Evolutionary conservation across 2,113 vertebrate species (phyloP), one percentile per base, ranked within the genome.

Genomic region (Pterocles gutturalis): DNA sequence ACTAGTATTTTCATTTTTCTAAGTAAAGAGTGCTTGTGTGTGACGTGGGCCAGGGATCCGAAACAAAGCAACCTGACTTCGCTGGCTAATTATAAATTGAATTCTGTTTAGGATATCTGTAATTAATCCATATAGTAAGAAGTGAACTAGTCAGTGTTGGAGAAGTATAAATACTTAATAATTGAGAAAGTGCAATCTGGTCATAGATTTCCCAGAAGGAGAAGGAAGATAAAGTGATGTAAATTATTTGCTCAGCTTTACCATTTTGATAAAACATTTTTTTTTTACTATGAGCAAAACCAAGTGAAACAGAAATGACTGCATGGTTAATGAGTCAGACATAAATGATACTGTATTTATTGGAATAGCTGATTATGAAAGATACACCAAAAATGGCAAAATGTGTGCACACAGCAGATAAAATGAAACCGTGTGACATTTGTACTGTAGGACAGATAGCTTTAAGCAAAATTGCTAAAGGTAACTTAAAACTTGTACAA

Each of bases 221-320:
- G 36, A 77, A 95, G 18, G 25, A 90, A 79, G 61, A 89, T 90
- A 51, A 90, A 92, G 25, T 46, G 64, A 91, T 84, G 61, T 91
- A 92, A 94, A 93, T 94, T 93, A 95, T 91, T 97, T 96, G 57
- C 80, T 85, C 66, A 82, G 76, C 83, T 89, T 90, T 75, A 85
- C 46, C 53, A 11, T 93, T 95, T 90, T 92, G 71, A 73, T 86
- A 81, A 90, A 94, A 81, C 20, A 10, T 54, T 41, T 41, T 41
- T 79, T 89, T 89, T 90, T 95, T 60, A 83, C 67, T 58, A 72
- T 82, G 69, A 89, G 88, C 73, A 96, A 83, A 93, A 64, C 61
- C 38, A 91, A 89, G 49, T 72, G 80, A 91, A 93, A 95, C 54
- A 87, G 86, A 87, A 95, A 91, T 89, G 91, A 82, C 83, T 93